A percentile compares a stretch with the other conserved stretches of the same genome.
These are phyloP conservation scores for Myotis lucifugus DNA, from an alignment of 2,113 vertebrate species.

Conservation along the genomic window DNA sequence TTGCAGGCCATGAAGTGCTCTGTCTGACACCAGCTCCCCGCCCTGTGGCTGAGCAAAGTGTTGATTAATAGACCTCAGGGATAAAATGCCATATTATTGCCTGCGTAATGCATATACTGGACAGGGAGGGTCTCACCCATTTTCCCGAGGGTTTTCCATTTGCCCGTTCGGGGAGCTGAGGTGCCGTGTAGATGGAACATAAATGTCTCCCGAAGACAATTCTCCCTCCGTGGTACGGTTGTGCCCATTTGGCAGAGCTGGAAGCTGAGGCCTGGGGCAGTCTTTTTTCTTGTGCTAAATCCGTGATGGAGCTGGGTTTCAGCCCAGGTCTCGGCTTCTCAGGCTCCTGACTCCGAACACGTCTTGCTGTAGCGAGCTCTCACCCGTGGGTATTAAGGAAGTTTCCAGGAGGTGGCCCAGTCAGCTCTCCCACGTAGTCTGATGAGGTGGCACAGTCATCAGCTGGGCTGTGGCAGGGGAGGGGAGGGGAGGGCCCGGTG, in stretches of 20 bases:
- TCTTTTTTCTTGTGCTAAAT: background rate
- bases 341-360: background rate
- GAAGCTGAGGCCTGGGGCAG: background rate
- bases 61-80: background rate
- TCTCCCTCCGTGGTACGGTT: background rate
- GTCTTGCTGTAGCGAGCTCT: accelerated
- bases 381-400: too few species aligned
- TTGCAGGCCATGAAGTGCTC: background rate
- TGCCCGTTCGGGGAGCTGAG: too few species aligned
- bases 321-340: background rate
- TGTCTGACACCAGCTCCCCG: background rate
- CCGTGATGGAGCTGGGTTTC: background rate
- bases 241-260: background rate
- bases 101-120: accelerated
- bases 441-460: background rate
- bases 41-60: background rate
- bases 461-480: too few species aligned
- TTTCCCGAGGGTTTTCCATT: background rate
- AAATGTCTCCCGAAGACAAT: background rate
- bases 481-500: accelerated
- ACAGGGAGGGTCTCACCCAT: background rate
- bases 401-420: background rate
- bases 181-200: accelerated
- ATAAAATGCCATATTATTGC: background rate
- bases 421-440: background rate